Evolutionary conservation across 2,113 vertebrate genomes (phyloP), one percentile per base, ranked within the genome.

Genomic region (Melanerpes formicivorus): DNA sequence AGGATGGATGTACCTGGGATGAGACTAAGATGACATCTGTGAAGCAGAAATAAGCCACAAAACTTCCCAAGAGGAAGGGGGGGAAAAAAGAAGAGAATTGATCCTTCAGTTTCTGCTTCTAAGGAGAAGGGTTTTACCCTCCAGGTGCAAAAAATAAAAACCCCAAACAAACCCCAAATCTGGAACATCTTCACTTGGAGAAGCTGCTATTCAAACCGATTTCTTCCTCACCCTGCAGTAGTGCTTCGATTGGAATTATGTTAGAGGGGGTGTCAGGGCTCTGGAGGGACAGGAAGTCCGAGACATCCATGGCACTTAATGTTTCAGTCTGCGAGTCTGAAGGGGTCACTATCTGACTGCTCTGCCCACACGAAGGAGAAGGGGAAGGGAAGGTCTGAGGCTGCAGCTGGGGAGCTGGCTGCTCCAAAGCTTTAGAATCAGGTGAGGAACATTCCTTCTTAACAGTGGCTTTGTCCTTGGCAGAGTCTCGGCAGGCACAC

Each of bases 401-500:
- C 87, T 97, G 97, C 66, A 76, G 93, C 88, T 92, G 95, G 76
- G 94, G 90, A 80, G 90, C 80, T 87, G 95, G 95, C 91, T 96
- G 93, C 90, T 97, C 96, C 48, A 87, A 92, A 91, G 96, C 80
- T 92, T 96, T 97, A 29, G 95, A 52, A 42, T 88, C 95, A 7
- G 94, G 95, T 40, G 97, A 97, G 65, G 97, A 95, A 96, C 97
- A 93, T 97, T 88, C 97, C 97, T 98, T 98, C 96, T 97, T 98
- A 55, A 90, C n/a, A 89, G 97, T 76, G 75, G 93, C 97, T 94
- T 98, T 98, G 66, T 99, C 98, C 97, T 98, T 99, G 91, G 95
- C 96, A 62, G 98, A 97, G 98, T 99, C 99, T 97, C 99, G 98
- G 97, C 99, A 99, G 79, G 98, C 98, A 94, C 99, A 99, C 74